These are phyloP conservation scores for Spondyliosoma cantharus DNA, from an alignment of 2,797 vertebrate genomes.

Conservation along the genomic window DNA sequence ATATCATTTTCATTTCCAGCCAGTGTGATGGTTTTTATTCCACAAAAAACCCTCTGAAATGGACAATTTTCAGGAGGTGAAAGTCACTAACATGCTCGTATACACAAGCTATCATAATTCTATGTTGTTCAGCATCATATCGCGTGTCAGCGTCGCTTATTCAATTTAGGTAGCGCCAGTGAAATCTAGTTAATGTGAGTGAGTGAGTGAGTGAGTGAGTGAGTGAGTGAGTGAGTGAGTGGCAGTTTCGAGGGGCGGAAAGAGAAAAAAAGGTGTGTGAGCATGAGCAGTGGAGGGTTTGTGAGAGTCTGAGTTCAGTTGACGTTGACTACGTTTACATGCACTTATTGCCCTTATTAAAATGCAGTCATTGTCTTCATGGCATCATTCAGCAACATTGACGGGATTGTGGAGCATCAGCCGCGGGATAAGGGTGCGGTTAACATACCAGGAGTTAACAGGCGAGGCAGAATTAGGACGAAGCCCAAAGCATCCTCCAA, in stretches of 20 bases:
- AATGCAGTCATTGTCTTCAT: slow-evolving; percentile 40
- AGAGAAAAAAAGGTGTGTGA: no score
- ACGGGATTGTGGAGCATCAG: slow-evolving; percentile 47
- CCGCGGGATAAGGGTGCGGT: slow-evolving; percentile 37
- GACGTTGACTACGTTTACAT: no score
- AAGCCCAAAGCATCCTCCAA: slow-evolving; percentile 26
- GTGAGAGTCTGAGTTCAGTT: no score
- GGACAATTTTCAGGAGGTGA: slow-evolving; percentile 46
- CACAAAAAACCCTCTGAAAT: slow-evolving; percentile 38
- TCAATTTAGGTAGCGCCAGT: slow-evolving; percentile 52
- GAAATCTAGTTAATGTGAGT: slow-evolving; percentile 61
- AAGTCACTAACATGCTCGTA: slow-evolving; percentile 40
- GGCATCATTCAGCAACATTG: slow-evolving; percentile 51
- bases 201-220: no score
- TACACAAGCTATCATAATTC: slow-evolving; percentile 47
- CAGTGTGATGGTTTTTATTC: slow-evolving; percentile 37
- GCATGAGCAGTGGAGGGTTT: no score
- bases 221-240: slow-evolving; percentile 4
- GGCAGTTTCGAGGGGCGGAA: background rate
- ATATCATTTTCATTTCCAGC: slow-evolving; percentile 48
- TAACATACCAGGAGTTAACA: slow-evolving; percentile 39
- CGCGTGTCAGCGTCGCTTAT: slow-evolving; percentile 54
- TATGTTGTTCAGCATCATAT: slow-evolving; percentile 59
- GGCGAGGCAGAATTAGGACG: slow-evolving; percentile 53
- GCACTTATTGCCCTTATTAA: no score